phyloP scores from a whole-genome alignment of 2,113 vertebrate genomes.

The Sardina pilchardus region DNA sequence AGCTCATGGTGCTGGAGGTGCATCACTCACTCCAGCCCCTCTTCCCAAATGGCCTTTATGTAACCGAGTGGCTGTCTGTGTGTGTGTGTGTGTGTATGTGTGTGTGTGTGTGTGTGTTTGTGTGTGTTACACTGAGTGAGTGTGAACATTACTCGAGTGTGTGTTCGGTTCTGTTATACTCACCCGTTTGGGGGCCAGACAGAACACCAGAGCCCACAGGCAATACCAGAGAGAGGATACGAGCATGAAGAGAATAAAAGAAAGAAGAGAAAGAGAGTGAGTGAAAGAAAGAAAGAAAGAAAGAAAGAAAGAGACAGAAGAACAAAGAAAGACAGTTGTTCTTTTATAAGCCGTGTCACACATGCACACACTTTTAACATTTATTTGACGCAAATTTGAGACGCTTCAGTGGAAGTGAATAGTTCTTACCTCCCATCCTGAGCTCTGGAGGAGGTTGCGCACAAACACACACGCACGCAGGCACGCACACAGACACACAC shows the following conservation, averaged over 20 bases:
- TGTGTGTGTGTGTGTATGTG: conserved; percentile 23
- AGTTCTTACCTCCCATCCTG: conserved; percentile 75
- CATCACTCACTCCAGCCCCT: conserved; percentile 18
- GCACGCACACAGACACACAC: conserved; percentile 16
- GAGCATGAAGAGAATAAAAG: conserved; percentile 22
- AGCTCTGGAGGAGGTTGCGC: conserved; percentile 62
- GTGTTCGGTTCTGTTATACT: conserved; percentile 51
- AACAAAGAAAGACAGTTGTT: background rate
- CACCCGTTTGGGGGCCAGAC: conserved; percentile 52
- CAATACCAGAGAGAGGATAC: background rate
- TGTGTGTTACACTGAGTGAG: conserved; percentile 28
- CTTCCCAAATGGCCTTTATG: conserved; percentile 38
- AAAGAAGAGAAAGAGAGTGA: conserved; percentile 29
- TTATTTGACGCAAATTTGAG: conserved; percentile 2
- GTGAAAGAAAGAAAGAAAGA: conserved; percentile 13
- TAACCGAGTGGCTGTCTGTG: conserved; percentile 22
- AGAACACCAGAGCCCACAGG: background rate
- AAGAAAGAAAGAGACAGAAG: conserved; percentile 33
- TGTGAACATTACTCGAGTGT: conserved; percentile 22
- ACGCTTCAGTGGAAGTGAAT: conserved; percentile 33
- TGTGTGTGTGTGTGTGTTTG: conserved; percentile 20
- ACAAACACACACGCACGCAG: conserved; percentile 9
- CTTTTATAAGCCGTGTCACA: background rate
- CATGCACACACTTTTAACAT: background rate
- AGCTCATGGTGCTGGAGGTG: background rate